phyloP scores from a whole-genome alignment of 2,888 invertebrate genomes.

The Ennomos quercinarius region DNA sequence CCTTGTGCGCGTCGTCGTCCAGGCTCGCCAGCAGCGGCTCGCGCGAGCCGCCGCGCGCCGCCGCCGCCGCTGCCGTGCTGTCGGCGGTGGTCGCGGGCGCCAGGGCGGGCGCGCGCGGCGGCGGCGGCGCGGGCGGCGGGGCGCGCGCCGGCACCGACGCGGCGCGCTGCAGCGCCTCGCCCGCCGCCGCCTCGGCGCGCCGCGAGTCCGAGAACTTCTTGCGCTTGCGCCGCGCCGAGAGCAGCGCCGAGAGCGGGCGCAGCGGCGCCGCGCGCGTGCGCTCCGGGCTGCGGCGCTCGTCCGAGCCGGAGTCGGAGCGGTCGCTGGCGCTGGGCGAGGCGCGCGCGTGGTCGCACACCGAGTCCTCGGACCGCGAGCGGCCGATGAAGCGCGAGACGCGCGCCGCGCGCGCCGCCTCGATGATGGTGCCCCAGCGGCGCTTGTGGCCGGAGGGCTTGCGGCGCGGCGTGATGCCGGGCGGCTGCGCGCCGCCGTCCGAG shows the following conservation, averaged over 20 bases:
- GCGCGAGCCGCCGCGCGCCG: constrained; percentile 78
- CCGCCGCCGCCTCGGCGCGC: constrained; percentile 77
- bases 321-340: constrained; percentile 62
- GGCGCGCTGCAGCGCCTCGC: constrained; percentile 63
- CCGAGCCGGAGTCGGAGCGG: constrained; percentile 89
- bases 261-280: constrained; percentile 62
- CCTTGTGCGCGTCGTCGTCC: constrained; percentile 80
- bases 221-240: constrained; percentile 91
- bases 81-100: constrained; percentile 50
- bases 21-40: constrained; percentile 88
- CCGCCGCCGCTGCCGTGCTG: constrained; percentile 45
- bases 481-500: constrained; percentile 58
- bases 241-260: constrained; percentile 86
- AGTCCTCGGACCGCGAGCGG: constrained; percentile 92
- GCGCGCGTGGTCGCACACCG: constrained; percentile 87
- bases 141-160: constrained; percentile 55
- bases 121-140: constrained; percentile 58
- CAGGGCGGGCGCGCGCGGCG: constrained; percentile 59
- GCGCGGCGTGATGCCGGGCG: constrained; percentile 36
- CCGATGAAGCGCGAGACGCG: constrained; percentile 92
- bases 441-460: constrained; percentile 87
- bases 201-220: constrained; percentile 94
- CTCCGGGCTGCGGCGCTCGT: constrained; percentile 88
- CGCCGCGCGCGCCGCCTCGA: constrained; percentile 94
- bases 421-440: constrained; percentile 93